A percentile compares a stretch with the other conserved stretches of the same genome.
Evolutionary conservation across 2,888 invertebrate species (phyloP).

Genomic region (Thymelicus lineola): DNA sequence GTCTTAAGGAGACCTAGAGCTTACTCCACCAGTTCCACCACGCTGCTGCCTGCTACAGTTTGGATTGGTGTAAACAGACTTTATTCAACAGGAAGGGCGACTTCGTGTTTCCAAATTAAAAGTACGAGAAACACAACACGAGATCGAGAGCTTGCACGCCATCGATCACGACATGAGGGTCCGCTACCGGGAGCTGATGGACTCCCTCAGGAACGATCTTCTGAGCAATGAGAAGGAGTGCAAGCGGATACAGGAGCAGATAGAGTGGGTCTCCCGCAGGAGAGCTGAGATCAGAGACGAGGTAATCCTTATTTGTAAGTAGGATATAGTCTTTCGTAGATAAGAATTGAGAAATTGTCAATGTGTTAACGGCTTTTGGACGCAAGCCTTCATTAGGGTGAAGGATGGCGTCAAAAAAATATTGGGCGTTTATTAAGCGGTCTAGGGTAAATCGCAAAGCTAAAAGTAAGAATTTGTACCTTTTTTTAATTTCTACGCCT

Average conservation of each 20-base stretch:
- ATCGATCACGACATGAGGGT: constrained; percentile 67
- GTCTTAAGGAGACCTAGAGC: no score
- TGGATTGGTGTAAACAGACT: background rate
- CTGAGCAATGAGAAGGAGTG: constrained; percentile 71
- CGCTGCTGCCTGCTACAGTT: no score
- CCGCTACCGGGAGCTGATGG: constrained; percentile 72
- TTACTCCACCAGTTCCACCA: no score
- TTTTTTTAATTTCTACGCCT: no score
- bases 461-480: no score
- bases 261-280: constrained; percentile 75
- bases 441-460: no score
- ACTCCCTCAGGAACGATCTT: constrained; percentile 66
- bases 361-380: no score
- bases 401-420: no score
- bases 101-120: constrained; percentile 75
- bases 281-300: constrained; percentile 73
- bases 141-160: constrained; percentile 75
- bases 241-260: constrained; percentile 75
- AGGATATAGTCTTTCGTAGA: no score
- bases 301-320: constrained; percentile 52
- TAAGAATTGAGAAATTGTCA: no score
- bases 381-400: no score
- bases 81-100: constrained; percentile 66
- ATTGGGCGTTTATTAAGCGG: no score
- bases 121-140: constrained; percentile 74